Evolutionary conservation across 2,113 vertebrate species (phyloP), one percentile per base, ranked within the genome.

Genomic region (Muscicapa adusta): DNA sequence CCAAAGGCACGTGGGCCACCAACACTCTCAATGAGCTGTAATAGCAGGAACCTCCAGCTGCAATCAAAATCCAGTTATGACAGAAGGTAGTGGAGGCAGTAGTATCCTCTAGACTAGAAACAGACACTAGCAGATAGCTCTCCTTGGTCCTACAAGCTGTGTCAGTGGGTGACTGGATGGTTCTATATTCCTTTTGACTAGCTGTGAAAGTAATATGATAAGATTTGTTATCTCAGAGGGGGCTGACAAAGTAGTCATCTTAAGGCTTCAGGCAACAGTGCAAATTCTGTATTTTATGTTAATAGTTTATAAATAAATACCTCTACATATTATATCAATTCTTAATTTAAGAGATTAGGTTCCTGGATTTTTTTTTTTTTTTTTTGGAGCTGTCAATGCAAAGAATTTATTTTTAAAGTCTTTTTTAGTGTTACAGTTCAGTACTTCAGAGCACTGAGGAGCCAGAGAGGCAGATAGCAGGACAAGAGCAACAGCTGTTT

Each of bases 11-110:
- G 0, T 60, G 62, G 53, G 24, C 66, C 80, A 45, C 17, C 22
- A 76, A 17, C 43, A 50, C 13, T 33, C 0, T 0, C 34, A 43
- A 13, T 25, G 25, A 83, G 25, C 13, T 60, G 31, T 19, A 56
- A 48, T 42, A 43, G 84, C 36, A 71, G 45, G 34, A 53, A 33
- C 10, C 38, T 53, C 9, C 34, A 48, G 8, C 57, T 91, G 58
- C 53, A 51, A 51, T 72, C 10, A 54, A 65, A 74, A 63, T 36
- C 34, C 29, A 50, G 5, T 67, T 47, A 14, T 29, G 50, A n/a
- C 14, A 57, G n/a, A 20, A 57, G 72, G 19, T 6, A 34, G n/a
- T 9, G 31, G 33, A 79, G 19, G 42, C 22, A 58, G 8, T n/a
- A 57, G 26, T 18, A 38, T 57, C 23, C 31, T 51, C 17, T 58